Percentiles rank a stretch among this genome's conserved stretches.
Evolutionary conservation across 2,888 invertebrate genomes (phyloP).

Genomic region (Esperia sulphurella): DNA sequence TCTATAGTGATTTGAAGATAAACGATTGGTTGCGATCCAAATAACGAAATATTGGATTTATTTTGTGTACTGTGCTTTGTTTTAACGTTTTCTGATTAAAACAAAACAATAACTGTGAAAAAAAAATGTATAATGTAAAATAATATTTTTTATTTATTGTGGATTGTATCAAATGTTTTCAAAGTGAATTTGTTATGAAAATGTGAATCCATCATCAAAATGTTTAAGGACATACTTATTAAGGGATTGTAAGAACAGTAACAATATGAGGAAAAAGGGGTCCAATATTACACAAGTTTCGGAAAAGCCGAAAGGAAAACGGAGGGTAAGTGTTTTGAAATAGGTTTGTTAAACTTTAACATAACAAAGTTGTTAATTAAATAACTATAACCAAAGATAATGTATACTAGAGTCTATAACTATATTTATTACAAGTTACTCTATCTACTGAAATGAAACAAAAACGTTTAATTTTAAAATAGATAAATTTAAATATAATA

Average conservation of each 20-base stretch:
- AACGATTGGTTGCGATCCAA: not conserved
- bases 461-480: too few species aligned
- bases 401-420: too few species aligned
- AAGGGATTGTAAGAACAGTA: slow-evolving; percentile 11
- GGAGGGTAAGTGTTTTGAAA: slow-evolving; percentile 45
- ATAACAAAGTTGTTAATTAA: too few species aligned
- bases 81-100: not conserved
- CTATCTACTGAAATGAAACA: too few species aligned
- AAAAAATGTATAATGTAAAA: not conserved
- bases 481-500: too few species aligned
- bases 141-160: not conserved
- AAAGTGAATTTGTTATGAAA: slow-evolving; percentile 1
- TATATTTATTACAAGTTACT: too few species aligned
- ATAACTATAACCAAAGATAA: too few species aligned
- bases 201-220: not conserved
- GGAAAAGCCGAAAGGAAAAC: slow-evolving; percentile 59
- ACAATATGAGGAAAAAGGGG: slow-evolving; percentile 48
- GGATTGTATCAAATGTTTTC: not conserved
- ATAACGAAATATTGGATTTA: not conserved
- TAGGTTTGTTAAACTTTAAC: too few species aligned
- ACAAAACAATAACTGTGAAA: not conserved
- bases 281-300: slow-evolving; percentile 30
- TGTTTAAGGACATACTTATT: not conserved
- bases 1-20: not conserved
- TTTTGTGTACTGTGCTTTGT: not conserved